Conservation (phyloP, 2,797 vertebrate species). For the Pseudochirops corinnae region DNA sequence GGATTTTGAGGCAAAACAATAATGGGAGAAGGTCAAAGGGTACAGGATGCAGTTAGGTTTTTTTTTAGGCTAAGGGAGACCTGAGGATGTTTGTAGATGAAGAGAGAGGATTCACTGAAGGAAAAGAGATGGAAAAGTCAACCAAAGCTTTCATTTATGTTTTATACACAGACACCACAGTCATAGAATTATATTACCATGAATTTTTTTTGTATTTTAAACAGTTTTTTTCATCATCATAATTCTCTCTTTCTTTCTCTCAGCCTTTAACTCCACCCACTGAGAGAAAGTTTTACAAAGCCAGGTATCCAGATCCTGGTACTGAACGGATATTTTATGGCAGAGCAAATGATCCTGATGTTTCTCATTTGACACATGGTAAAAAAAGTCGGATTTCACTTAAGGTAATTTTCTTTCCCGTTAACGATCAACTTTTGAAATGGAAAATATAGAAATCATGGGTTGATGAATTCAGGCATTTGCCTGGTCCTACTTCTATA, state of each 20-base stretch:
- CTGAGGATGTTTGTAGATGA: neutral
- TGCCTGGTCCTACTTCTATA: neutral
- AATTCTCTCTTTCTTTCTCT: neutral
- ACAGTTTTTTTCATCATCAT: neutral
- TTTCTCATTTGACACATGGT: constrained; percentile 88
- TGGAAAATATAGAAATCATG: constrained; percentile 36
- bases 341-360: constrained; percentile 89
- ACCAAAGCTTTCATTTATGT: neutral
- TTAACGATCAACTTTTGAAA: constrained; percentile 11
- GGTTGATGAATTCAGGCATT: neutral
- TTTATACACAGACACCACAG: neutral
- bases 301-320: constrained; percentile 86
- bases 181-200: neutral
- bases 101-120: neutral
- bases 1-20: neutral
- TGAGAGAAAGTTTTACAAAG: constrained; percentile 87
- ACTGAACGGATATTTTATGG: constrained; percentile 87
- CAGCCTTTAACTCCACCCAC: constrained; percentile 88
- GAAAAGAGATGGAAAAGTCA: neutral
- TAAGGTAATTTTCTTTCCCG: constrained; percentile 82
- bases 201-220: neutral
- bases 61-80: neutral
- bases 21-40: neutral
- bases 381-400: constrained; percentile 78
- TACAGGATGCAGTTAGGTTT: neutral